Conservation (phyloP, 30 jellyfish, hydroid and myxozoan genomes). For the Pelagia noctiluca region DNA sequence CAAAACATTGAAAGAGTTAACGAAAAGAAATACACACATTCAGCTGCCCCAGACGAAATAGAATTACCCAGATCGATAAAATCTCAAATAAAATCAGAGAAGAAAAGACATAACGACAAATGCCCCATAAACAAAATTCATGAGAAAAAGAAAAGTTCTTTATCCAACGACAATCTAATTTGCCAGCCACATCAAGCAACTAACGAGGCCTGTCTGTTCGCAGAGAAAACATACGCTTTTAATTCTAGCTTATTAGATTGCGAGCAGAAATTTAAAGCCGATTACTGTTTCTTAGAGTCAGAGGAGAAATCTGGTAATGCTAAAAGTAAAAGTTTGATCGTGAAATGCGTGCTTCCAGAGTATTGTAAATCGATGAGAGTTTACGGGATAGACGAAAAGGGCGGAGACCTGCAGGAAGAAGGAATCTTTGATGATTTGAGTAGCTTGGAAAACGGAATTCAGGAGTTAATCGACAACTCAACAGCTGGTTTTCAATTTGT, state of each 20-base stretch:
- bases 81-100: no score
- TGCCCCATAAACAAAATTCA: conserved; percentile 17
- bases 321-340: no score
- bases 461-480: background rate
- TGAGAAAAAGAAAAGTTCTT: background rate
- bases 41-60: no score
- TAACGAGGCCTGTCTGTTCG: conserved; percentile 59
- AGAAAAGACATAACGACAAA: no score
- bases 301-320: background rate
- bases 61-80: no score
- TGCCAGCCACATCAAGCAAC: conserved; percentile 73
- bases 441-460: background rate
- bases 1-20: no score
- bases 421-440: background rate
- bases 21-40: no score
- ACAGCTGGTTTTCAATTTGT: conserved; percentile 28
- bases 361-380: conserved; percentile 18
- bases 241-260: conserved; percentile 40
- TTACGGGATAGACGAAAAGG: background rate
- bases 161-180: conserved; percentile 9
- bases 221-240: conserved; percentile 47
- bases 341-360: conserved; percentile 30
- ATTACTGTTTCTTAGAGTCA: conserved; percentile 7
- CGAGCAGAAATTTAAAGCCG: background rate
- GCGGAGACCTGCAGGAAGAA: background rate